A percentile compares a stretch with the other conserved stretches of the same genome.
Conservation (phyloP, 2,888 invertebrate species). For the Drosophila tripunctata region DNA sequence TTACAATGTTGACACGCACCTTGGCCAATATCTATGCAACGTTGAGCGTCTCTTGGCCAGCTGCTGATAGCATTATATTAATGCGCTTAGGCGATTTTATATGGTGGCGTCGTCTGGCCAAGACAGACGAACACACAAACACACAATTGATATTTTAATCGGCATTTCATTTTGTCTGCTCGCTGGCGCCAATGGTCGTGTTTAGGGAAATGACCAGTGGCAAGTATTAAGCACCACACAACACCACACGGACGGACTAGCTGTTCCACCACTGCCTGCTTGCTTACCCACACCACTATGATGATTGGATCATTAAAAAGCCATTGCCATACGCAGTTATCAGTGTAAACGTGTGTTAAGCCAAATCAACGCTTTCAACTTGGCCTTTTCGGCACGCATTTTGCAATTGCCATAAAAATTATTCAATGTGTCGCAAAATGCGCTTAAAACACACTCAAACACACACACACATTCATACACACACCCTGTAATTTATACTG, state of each 20-base stretch:
- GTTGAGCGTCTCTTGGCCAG: conserved; percentile 40
- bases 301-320: conserved; percentile 45
- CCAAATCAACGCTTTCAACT: conserved; percentile 38
- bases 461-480: conserved; percentile 18
- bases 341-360: conserved; percentile 50
- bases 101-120: conserved; percentile 34
- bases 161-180: conserved; percentile 71
- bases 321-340: conserved; percentile 44
- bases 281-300: background rate
- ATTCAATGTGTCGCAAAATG: conserved; percentile 63
- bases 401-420: conserved; percentile 63
- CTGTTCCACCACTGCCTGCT: conserved; percentile 8
- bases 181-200: conserved; percentile 57
- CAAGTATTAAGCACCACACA: conserved; percentile 19
- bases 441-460: conserved; percentile 44
- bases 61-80: conserved; percentile 73
- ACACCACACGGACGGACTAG: background rate
- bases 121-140: conserved; percentile 15
- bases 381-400: conserved; percentile 65
- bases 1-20: conserved; percentile 39
- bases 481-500: conserved; percentile 1
- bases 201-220: conserved; percentile 62
- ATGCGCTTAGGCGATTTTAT: conserved; percentile 68
- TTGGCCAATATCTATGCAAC: conserved; percentile 18
- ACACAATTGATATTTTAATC: conserved; percentile 71